phyloP scores from a whole-genome alignment of 2,797 vertebrate species.

The Malacoctenus gilli region DNA sequence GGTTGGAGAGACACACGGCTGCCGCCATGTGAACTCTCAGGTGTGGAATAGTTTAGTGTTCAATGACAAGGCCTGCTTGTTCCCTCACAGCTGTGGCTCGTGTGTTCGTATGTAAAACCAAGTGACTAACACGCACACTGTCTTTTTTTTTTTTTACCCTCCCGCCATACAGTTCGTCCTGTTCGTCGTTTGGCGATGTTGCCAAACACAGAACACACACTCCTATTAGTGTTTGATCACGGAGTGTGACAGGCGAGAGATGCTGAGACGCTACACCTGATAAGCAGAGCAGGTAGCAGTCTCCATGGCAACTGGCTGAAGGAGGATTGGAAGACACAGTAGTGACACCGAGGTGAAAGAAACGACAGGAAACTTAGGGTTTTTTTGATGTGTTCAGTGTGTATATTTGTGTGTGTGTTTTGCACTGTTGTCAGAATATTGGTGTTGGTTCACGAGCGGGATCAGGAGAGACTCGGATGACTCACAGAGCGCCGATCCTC shows the following conservation, averaged over 20 bases:
- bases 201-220: no score
- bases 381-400: neutral
- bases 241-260: neutral
- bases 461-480: constrained; percentile 60
- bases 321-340: constrained; percentile 24
- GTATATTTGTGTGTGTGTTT: constrained; percentile 25
- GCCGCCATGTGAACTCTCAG: neutral
- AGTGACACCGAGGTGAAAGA: constrained; percentile 40
- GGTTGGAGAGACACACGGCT: neutral
- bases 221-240: constrained; percentile 21
- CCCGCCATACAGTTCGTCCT: neutral
- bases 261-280: constrained; percentile 8
- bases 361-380: constrained; percentile 34
- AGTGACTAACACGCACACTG: neutral
- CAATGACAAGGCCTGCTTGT: constrained; percentile 4
- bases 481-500: constrained; percentile 55
- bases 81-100: constrained; percentile 26
- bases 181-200: neutral
- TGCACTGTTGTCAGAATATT: constrained; percentile 48
- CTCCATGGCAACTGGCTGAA: constrained; percentile 64
- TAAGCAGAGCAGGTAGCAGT: constrained; percentile 45
- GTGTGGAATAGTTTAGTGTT: constrained; percentile 3
- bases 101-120: neutral
- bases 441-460: constrained; percentile 41
- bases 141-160: no score